Evolutionary conservation across 2,113 vertebrate species (phyloP), one percentile per base, ranked within the genome.

Genomic region (Amia ocellicauda): DNA sequence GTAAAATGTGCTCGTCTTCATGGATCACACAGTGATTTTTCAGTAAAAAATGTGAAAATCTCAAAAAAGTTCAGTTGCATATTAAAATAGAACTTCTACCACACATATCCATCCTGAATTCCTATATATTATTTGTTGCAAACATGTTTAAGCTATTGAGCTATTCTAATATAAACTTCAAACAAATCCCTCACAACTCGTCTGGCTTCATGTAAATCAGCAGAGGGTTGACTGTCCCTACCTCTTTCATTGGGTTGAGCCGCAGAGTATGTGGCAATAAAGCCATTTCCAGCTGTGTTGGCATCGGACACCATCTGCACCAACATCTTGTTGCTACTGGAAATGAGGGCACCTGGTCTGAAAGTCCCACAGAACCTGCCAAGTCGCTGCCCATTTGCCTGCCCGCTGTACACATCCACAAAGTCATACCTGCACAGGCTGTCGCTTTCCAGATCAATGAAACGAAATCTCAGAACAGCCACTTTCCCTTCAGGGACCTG

Each of bases 281-380:
- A 99, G 58, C 97, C 97, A 56, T 89, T 98, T 45, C 97, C 97
- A 26, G 95, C 97, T 0, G 95, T 98, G 69, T 98, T 98, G 69
- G 94, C 95, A 23, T 99, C 97, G 0, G 97, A 97, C 60, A 97
- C 83, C 96, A 99, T 98, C 80, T 98, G 94, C 60, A 99, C 82
- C 76, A 95, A 74, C 96, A 99, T 98, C 84, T 95, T 98, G 84
- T 98, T 98, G 79, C 88, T 82, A 1, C 82, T 92, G 79, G 97
- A 93, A 29, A 98, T 91, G 1, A 99, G 89, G 28, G 94, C 93
- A 0, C 96, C 97, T 0, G 97, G 97, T 60, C 90, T 92, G 72
- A 93, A 92, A 0, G 93, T 98, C 13, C 97, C 97, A 17, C 97
- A 99, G 86, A 98, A 99, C 58, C 95, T 88, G 4, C 95, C 97